Evolutionary conservation across 2,797 vertebrate species (phyloP).

Genomic region (Liparis tanakae): DNA sequence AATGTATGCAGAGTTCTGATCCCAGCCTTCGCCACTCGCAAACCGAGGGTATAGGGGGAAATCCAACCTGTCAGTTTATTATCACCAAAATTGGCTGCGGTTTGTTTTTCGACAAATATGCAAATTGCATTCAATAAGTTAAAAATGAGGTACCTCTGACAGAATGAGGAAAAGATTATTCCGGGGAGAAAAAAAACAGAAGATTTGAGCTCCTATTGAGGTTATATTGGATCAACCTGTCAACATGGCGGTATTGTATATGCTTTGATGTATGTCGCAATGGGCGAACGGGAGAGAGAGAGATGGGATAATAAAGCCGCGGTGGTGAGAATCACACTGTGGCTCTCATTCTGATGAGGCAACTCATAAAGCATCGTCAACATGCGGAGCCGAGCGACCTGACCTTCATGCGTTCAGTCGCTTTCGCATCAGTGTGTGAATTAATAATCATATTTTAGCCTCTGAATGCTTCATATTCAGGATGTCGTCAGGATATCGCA

Average conservation of each 20-base stretch:
- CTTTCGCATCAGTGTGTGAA: conserved; percentile 32
- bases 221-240: conserved; percentile 66
- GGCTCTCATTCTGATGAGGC: conserved; percentile 59
- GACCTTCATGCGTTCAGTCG: conserved; percentile 39
- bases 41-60: conserved; percentile 40
- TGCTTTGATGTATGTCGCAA: conserved; percentile 48
- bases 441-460: conserved; percentile 43
- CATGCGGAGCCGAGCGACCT: conserved; percentile 26
- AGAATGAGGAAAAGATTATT: conserved; percentile 22
- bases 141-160: conserved; percentile 51
- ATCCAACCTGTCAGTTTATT: conserved; percentile 67
- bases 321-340: conserved; percentile 40
- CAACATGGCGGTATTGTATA: conserved; percentile 44
- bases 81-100: conserved; percentile 59
- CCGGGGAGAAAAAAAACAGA: conserved; percentile 9
- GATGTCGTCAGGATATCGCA: conserved; percentile 31
- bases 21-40: conserved; percentile 54
- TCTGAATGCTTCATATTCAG: conserved; percentile 12
- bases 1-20: conserved; percentile 69
- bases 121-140: conserved; percentile 64
- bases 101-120: conserved; percentile 71
- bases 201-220: conserved; percentile 33
- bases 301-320: conserved; percentile 51
- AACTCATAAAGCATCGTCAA: conserved; percentile 50
- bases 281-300: conserved; percentile 43